Percentiles rank a stretch among this genome's conserved stretches.
Evolutionary conservation across 2,797 vertebrate species (phyloP).

Genomic region (Oreochromis mossambicus): DNA sequence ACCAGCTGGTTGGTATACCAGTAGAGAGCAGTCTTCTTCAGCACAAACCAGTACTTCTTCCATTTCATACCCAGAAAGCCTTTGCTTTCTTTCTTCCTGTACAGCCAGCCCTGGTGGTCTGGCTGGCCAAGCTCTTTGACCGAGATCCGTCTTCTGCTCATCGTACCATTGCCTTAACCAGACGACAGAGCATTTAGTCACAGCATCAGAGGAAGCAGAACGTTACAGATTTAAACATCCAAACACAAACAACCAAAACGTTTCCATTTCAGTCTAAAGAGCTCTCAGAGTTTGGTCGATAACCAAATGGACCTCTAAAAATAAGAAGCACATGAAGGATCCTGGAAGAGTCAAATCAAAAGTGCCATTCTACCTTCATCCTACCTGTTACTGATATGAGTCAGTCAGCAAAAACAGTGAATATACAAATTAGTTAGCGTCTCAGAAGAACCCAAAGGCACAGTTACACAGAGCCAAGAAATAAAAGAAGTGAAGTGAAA

Average conservation of each 20-base stretch:
- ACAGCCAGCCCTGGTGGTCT: slow-evolving; percentile 96
- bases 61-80: slow-evolving; percentile 95
- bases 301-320: not conserved
- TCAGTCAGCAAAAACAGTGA: not conserved
- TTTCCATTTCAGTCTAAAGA: slow-evolving; percentile 2
- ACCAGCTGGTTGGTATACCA: slow-evolving; percentile 94
- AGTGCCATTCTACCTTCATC: not conserved
- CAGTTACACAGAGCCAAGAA: not conserved
- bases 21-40: slow-evolving; percentile 91
- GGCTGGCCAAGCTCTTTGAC: slow-evolving; percentile 92
- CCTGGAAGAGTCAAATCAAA: not conserved
- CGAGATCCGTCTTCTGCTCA: slow-evolving; percentile 94
- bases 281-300: not conserved
- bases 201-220: not conserved
- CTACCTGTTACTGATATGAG: slow-evolving; percentile 23
- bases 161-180: slow-evolving; percentile 81
- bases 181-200: not conserved
- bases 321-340: not conserved
- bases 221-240: not conserved
- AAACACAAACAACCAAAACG: not conserved
- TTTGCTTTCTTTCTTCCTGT: slow-evolving; percentile 93
- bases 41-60: slow-evolving; percentile 98
- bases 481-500: slow-evolving; percentile 30
- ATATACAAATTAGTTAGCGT: not conserved
- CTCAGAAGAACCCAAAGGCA: not conserved